Base-by-base conservation (phyloP, 2,888 invertebrate genomes). In the Crematogaster levior region DNA sequence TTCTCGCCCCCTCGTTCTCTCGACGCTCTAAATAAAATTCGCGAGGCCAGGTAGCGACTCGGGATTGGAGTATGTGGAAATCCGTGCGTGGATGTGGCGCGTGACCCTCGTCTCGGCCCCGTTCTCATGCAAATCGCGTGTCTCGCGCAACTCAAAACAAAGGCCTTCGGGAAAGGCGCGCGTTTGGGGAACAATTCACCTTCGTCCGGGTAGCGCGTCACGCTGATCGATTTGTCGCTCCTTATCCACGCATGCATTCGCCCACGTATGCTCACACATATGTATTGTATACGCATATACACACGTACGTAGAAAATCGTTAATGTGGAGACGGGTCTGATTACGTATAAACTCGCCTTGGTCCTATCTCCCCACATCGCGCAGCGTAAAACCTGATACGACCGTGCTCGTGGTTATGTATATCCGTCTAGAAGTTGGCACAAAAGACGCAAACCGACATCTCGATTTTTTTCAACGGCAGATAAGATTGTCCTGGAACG, bases 401-500 rank as follows among this genome's bases (percentile, higher is more conserved):
- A 46, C 83, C 75, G 81, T 84, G 81, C 84, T n/a, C 79, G 84
- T 89, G 86, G 90, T 90, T 92, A 91, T 90, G 90, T 88, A 92
- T 92, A 91, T 90, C 89, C 90, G 89, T 91, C 89, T 89, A 88
- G 89, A 86, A 88, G 87, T 90, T 89, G 88, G 91, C 91, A 92
- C 63, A 92, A 91, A 92, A 92, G 92, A 92, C 90, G 90, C 89
- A 85, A 89, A 90, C 91, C 91, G 93, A 93, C 93, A 89, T 91
- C 91, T 93, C 93, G 91, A 93, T 93, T 92, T 93, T 93, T 93
- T 92, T 91, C 74, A 84, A 84, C 82, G 88, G 63, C 74, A 91
- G 93, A 92, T 93, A 93, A 92, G 90, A 93, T 93, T 92, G 92
- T 93, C 90, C 90, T 61, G 81, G 85, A 75, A 82, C 81, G 46